Conservation (phyloP, 2,888 invertebrate genomes). For the Hedya salicella region DNA sequence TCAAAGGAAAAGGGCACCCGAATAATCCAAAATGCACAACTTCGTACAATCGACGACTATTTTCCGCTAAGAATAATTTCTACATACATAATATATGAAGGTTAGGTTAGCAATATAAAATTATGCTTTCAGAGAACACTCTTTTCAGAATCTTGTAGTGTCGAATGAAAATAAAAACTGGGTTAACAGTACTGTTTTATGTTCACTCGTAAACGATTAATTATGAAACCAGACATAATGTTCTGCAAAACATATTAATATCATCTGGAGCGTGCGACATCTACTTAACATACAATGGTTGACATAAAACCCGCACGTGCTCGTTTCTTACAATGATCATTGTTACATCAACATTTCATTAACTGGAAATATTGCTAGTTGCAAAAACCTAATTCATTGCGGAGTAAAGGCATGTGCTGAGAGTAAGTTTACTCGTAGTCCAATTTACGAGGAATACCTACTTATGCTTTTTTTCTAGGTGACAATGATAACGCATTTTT, state of each 20-base stretch:
- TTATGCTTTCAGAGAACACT: too few species aligned
- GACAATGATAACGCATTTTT: too few species aligned
- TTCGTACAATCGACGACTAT: too few species aligned
- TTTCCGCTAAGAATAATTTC: too few species aligned
- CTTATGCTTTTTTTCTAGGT: too few species aligned
- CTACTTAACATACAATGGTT: conserved; percentile 77
- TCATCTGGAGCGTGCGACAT: conserved; percentile 59
- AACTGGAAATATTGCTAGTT: conserved; percentile 40
- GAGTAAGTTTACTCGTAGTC: conserved; percentile 1
- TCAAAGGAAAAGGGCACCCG: too few species aligned
- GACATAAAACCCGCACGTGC: conserved; percentile 75
- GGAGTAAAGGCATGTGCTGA: conserved; percentile 13
- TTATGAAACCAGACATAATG: conserved; percentile 36
- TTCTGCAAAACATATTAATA: conserved; percentile 43
- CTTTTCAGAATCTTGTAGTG: too few species aligned
- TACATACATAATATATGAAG: too few species aligned
- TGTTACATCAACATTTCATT: conserved; percentile 63
- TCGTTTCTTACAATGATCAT: conserved; percentile 73
- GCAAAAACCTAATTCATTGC: conserved; percentile 33
- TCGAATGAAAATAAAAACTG: too few species aligned
- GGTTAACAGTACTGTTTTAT: too few species aligned
- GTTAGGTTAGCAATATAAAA: too few species aligned
- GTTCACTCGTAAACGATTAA: conserved; percentile 9
- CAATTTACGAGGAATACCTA: not conserved
- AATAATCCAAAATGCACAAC: too few species aligned